Conservation (phyloP, 2,113 vertebrate genomes). For the Thalassarche chlororhynchos region DNA sequence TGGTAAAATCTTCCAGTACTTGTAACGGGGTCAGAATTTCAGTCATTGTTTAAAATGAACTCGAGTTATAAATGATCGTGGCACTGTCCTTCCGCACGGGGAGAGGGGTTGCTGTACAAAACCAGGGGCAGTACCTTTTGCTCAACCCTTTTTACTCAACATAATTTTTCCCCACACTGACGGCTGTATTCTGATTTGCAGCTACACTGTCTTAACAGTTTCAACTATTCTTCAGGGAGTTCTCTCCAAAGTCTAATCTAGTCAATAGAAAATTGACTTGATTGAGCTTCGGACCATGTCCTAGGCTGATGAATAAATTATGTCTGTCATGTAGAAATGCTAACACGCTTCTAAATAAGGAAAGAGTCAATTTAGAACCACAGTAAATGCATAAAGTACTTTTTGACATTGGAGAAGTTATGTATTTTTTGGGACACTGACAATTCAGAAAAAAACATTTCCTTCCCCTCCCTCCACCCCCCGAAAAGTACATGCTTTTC, state of each 20-base stretch:
- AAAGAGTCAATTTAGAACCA: background rate
- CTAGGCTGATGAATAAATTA: background rate
- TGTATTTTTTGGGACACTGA: background rate
- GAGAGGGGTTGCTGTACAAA: background rate
- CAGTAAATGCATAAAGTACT: background rate
- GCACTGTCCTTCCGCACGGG: background rate
- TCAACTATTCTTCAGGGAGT: background rate
- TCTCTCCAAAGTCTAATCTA: background rate
- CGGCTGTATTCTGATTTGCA: background rate
- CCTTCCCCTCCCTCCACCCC: too few relatives aligned
- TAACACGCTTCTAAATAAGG: constrained; percentile 18
- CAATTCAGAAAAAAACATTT: background rate
- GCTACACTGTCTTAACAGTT: background rate
- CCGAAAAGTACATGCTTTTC: background rate
- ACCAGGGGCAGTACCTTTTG: background rate
- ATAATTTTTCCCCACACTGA: rapidly evolving
- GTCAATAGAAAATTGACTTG: background rate
- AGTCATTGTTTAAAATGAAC: background rate
- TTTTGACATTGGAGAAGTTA: background rate
- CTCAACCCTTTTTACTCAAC: background rate
- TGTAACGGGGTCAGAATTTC: background rate
- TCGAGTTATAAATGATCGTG: background rate
- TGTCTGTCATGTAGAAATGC: background rate
- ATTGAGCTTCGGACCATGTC: background rate
- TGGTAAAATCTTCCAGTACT: background rate